These are phyloP conservation scores for Manis pentadactyla DNA, from an alignment of 2,797 vertebrate genomes.

Conservation along the genomic window DNA sequence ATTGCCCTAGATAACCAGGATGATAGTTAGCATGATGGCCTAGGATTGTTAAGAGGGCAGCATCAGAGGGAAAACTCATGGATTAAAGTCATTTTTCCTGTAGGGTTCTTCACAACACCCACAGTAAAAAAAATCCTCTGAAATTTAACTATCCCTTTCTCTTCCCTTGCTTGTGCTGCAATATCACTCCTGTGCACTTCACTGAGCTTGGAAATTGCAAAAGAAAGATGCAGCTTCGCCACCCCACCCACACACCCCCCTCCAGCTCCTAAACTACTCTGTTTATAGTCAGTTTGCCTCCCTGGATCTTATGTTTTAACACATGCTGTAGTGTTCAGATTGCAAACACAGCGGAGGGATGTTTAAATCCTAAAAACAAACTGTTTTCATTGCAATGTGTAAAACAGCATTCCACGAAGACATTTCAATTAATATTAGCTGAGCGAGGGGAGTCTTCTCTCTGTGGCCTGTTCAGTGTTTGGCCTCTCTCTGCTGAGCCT, in stretches of 20 bases:
- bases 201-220: constrained; percentile 74
- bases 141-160: constrained; percentile 32
- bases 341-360: constrained; percentile 70
- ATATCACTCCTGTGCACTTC: background rate
- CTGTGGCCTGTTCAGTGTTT: constrained; percentile 81
- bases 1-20: constrained; percentile 39
- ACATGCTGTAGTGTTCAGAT: constrained; percentile 77
- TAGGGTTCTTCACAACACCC: background rate
- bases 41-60: constrained; percentile 17
- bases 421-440: constrained; percentile 81
- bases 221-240: constrained; percentile 49
- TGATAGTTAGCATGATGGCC: background rate
- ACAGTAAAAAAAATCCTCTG: background rate
- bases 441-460: constrained; percentile 59
- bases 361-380: constrained; percentile 81
- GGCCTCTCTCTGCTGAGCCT: constrained; percentile 77
- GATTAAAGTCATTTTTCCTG: background rate
- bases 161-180: background rate
- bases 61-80: constrained; percentile 3
- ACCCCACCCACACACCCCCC: background rate
- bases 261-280: constrained; percentile 68
- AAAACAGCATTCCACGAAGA: constrained; percentile 77
- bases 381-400: constrained; percentile 75
- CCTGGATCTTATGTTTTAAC: constrained; percentile 78
- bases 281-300: constrained; percentile 80